Percentiles rank a stretch among this genome's conserved stretches.
These are phyloP conservation scores for Uropetala carovei DNA, from an alignment of 2,888 invertebrate species.

Conservation along the genomic window DNA sequence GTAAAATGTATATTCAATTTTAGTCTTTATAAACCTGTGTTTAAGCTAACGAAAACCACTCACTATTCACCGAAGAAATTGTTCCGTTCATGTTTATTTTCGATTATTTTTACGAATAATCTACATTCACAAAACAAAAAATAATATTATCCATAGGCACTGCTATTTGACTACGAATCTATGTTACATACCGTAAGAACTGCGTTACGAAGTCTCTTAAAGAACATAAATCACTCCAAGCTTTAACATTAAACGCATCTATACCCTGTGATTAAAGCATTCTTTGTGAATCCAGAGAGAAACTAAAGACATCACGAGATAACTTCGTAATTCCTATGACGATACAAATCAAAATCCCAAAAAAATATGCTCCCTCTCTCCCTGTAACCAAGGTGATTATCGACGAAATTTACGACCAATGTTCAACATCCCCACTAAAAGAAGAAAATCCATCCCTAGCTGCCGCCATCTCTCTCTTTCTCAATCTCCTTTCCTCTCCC, in stretches of 20 bases:
- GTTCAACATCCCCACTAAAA: neutral
- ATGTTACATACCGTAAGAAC: no score
- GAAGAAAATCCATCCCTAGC: neutral
- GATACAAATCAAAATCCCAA: neutral
- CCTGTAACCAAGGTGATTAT: constrained; percentile 1
- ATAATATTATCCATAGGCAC: no score
- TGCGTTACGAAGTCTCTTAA: no score
- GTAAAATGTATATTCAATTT: no score
- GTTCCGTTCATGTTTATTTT: no score
- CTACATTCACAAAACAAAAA: no score
- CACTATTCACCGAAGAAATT: no score
- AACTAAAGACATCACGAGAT: neutral
- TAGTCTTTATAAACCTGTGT: no score
- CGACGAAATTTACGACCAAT: neutral
- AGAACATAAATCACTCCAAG: no score
- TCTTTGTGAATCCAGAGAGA: neutral
- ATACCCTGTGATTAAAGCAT: neutral
- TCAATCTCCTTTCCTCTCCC: neutral
- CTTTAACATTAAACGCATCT: neutral
- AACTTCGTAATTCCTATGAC: neutral
- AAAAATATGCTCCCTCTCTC: neutral
- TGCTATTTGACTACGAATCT: no score
- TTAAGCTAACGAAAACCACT: no score
- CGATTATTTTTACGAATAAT: no score
- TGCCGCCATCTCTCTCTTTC: neutral